Evolutionary conservation across 1,140 invertebrate species (phyloP).

Genomic region (Zaprionus ghesquierei): DNA sequence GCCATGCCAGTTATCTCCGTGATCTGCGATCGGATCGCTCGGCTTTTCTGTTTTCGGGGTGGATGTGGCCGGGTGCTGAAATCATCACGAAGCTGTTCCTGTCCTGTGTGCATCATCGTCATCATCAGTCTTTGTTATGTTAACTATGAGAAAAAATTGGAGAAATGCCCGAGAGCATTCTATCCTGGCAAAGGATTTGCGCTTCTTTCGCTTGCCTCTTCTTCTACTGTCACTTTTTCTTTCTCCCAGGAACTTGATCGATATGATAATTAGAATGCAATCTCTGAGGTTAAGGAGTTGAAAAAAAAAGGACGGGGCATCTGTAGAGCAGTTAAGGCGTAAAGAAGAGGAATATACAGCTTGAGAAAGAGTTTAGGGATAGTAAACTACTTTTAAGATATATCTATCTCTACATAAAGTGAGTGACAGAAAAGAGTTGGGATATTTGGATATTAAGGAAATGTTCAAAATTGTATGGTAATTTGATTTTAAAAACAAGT

Average conservation of each 20-base stretch:
- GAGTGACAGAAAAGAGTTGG: neutral
- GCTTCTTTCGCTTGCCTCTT: constrained; percentile 2
- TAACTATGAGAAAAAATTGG: constrained; percentile 79
- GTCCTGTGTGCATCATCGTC: constrained; percentile 61
- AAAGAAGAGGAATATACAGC: neutral
- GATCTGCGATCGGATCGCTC: constrained; percentile 28
- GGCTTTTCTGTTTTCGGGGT: constrained; percentile 38
- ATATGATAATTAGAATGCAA: constrained; percentile 79
- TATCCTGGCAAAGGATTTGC: constrained; percentile 33
- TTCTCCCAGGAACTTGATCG: constrained; percentile 53
- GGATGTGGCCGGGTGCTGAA: constrained; percentile 70
- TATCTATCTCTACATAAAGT: neutral
- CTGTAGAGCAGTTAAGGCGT: constrained; percentile 21
- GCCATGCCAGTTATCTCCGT: constrained; percentile 13
- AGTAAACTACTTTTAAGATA: neutral
- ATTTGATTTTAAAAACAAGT: too few relatives aligned
- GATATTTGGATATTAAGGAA: too few relatives aligned
- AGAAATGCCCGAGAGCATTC: constrained; percentile 12
- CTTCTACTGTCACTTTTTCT: constrained; percentile 54
- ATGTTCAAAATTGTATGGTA: too few relatives aligned
- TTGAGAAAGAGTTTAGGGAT: neutral
- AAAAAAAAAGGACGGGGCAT: constrained; percentile 48
- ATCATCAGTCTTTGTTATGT: constrained; percentile 79
- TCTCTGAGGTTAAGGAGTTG: constrained; percentile 45
- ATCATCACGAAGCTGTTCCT: constrained; percentile 67